Conservation (phyloP, 2,888 invertebrate genomes). For the Tanaodytes sp. region DNA sequence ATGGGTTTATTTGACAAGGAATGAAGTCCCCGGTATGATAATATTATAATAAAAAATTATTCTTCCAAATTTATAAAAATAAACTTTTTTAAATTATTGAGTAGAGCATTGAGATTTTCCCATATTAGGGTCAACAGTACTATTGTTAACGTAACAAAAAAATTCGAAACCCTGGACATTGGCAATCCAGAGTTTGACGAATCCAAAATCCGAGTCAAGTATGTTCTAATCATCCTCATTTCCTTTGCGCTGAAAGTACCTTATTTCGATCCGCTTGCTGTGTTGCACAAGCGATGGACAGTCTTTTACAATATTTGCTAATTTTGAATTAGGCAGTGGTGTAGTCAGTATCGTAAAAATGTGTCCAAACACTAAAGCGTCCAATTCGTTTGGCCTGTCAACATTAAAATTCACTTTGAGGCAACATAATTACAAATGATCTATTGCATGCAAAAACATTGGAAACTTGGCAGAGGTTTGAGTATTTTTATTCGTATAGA, state of each 20-base stretch:
- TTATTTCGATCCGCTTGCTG: conserved; percentile 87
- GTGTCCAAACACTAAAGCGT: conserved; percentile 97
- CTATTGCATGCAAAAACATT: conserved; percentile 5
- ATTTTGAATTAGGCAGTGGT: conserved; percentile 84
- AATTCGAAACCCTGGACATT: conserved; percentile 61
- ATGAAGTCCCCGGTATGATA: no score
- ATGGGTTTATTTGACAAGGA: no score
- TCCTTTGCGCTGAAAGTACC: conserved; percentile 79
- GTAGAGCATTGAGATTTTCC: conserved; percentile 24
- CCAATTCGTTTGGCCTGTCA: conserved; percentile 92
- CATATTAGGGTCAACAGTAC: conserved; percentile 44
- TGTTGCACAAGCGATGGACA: conserved; percentile 86
- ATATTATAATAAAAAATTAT: no score
- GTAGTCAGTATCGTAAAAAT: conserved; percentile 95
- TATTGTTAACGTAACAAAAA: conserved; percentile 61
- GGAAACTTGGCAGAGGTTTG: not conserved
- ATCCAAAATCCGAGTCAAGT: conserved; percentile 66
- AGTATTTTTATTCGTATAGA: not conserved
- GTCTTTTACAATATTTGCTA: conserved; percentile 86
- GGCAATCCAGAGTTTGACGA: conserved; percentile 62
- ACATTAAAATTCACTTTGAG: no score
- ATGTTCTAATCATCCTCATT: conserved; percentile 61
- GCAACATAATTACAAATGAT: conserved; percentile 5
- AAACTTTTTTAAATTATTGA: not conserved
- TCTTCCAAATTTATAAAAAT: no score